Evolutionary conservation across 2,888 invertebrate genomes (phyloP).

Genomic region (Ectemnius cavifrons): DNA sequence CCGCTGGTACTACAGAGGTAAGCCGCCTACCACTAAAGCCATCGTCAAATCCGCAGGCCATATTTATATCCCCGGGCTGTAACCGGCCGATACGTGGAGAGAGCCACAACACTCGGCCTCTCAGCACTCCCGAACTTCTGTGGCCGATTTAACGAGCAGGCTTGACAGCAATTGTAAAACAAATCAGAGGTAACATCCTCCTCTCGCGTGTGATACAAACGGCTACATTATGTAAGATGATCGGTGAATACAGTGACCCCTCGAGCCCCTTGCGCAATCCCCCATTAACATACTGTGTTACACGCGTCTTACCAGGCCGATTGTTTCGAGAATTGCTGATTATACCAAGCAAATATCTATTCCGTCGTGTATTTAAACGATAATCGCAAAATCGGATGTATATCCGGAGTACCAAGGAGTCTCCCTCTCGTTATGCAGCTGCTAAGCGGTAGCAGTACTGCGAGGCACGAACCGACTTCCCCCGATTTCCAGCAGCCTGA

Average conservation of each 20-base stretch:
- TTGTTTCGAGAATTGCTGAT: neutral
- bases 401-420: no score
- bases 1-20: constrained; percentile 18
- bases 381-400: neutral
- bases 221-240: constrained; percentile 5
- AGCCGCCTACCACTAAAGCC: constrained; percentile 4
- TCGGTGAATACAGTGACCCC: neutral
- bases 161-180: neutral
- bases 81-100: no score
- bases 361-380: neutral
- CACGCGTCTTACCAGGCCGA: neutral
- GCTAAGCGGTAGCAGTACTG: constrained; percentile 33
- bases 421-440: constrained; percentile 41
- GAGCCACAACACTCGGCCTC: no score
- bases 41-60: neutral
- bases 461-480: constrained; percentile 22
- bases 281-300: constrained; percentile 2
- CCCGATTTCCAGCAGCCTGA: constrained; percentile 23
- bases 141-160: no score
- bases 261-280: neutral
- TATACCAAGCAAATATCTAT: neutral
- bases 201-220: neutral
- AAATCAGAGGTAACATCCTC: neutral
- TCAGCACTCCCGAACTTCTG: no score
- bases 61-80: neutral